Evolutionary conservation across 2,888 invertebrate genomes (phyloP).

Genomic region (Schizaphis graminum): DNA sequence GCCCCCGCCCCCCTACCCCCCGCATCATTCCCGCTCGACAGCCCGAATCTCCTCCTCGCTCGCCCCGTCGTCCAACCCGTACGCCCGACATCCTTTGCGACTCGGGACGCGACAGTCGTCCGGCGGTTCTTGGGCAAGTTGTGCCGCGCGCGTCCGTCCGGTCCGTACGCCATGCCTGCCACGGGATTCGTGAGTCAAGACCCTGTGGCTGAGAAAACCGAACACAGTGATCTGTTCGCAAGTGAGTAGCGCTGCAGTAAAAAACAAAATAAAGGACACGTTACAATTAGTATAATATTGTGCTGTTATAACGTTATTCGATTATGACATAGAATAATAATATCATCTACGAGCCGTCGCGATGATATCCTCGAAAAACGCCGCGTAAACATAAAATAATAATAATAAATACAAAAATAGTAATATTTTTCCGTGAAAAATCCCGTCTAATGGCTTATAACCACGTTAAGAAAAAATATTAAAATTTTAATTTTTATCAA

Average conservation of each 20-base stretch:
- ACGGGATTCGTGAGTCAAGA: slow-evolving; percentile 39
- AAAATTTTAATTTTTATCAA: neutral
- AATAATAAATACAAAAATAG: neutral
- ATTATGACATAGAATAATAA: neutral
- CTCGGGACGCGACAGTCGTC: slow-evolving; percentile 28
- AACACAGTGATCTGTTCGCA: neutral
- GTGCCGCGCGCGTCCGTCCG: slow-evolving; percentile 1
- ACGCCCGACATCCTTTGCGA: neutral
- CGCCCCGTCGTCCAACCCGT: neutral
- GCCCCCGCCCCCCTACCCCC: neutral
- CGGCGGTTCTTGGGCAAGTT: slow-evolving; percentile 23
- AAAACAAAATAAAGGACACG: neutral
- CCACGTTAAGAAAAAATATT: neutral
- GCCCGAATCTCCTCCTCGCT: neutral
- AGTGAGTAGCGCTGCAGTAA: slow-evolving; percentile 17
- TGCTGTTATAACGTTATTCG: neutral
- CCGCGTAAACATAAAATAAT: neutral
- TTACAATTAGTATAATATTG: neutral
- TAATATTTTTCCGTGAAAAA: neutral
- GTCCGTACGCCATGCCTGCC: slow-evolving; percentile 46
- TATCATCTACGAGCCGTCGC: neutral
- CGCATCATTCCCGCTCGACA: neutral
- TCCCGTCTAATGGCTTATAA: neutral
- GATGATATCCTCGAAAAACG: neutral
- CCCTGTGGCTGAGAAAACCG: slow-evolving; percentile 54